Conservation (phyloP, 2,888 invertebrate genomes). For the Drosophila rubida region DNA sequence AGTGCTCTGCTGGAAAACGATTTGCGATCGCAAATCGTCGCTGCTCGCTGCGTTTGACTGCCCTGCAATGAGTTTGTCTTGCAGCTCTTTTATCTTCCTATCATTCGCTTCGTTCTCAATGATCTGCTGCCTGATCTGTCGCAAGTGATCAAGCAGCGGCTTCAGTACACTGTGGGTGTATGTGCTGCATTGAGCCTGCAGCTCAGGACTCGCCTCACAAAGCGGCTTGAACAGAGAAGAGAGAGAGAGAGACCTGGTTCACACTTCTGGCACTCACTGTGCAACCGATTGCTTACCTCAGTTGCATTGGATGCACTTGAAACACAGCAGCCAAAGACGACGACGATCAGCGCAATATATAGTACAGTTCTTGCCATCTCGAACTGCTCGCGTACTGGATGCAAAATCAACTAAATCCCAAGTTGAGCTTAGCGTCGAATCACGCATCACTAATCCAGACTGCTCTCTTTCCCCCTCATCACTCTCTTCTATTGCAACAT, state of each 20-base stretch:
- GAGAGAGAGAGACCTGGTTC: not conserved
- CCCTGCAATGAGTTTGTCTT: not conserved
- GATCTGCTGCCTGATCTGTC: not conserved
- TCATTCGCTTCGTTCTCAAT: not conserved
- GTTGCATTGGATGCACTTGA: not conserved
- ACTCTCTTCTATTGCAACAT: too few species aligned
- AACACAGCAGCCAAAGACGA: not conserved
- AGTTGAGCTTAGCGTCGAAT: too few species aligned
- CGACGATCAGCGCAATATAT: not conserved
- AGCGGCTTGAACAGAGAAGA: not conserved
- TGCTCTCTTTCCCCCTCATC: too few species aligned
- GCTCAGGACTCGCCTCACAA: not conserved
- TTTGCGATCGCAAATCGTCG: not conserved
- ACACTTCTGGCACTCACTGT: slow-evolving; percentile 2
- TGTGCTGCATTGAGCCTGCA: not conserved
- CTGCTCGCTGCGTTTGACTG: not conserved
- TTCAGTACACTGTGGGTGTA: not conserved
- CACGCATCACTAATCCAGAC: not conserved
- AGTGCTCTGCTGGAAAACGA: not conserved
- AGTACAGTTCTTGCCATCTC: not conserved
- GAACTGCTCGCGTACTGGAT: not conserved
- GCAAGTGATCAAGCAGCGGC: not conserved
- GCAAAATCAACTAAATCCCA: not conserved
- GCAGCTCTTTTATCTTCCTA: not conserved
- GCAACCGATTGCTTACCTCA: not conserved